These are phyloP conservation scores for Loriculus beryllinus DNA, from an alignment of 2,797 vertebrate species.

Conservation along the genomic window DNA sequence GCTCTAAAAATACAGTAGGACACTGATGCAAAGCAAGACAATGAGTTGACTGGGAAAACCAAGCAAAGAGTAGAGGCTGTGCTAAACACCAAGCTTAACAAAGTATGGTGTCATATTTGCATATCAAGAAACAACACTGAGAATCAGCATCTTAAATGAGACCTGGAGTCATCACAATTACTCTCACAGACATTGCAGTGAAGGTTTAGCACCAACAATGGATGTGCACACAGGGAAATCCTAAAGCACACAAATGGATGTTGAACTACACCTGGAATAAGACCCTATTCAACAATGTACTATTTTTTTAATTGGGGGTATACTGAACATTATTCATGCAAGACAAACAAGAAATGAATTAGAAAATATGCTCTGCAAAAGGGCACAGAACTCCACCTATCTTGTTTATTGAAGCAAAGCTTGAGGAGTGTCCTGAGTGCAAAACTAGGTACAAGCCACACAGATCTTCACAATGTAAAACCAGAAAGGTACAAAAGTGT, in stretches of 20 bases:
- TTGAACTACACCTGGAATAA: neutral
- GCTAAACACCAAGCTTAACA: neutral
- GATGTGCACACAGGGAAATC: neutral
- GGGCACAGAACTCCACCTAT: neutral
- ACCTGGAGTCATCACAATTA: neutral
- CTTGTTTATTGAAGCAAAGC: neutral
- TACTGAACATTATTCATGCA: neutral
- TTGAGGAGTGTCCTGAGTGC: neutral
- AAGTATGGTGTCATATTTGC: neutral
- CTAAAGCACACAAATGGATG: neutral
- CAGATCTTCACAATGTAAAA: neutral
- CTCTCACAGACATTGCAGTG: neutral
- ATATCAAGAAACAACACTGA: neutral
- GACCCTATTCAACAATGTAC: neutral
- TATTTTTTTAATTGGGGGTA: neutral
- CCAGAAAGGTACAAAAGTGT: neutral
- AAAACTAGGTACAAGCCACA: neutral
- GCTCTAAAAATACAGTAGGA: neutral
- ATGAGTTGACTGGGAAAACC: neutral
- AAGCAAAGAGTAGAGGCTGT: neutral
- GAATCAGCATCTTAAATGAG: neutral
- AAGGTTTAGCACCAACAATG: neutral
- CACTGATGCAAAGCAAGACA: neutral
- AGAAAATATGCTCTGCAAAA: neutral
- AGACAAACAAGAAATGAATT: constrained; percentile 10